Conservation (phyloP, 1,140 invertebrate species). For the Drosophila navojoa region DNA sequence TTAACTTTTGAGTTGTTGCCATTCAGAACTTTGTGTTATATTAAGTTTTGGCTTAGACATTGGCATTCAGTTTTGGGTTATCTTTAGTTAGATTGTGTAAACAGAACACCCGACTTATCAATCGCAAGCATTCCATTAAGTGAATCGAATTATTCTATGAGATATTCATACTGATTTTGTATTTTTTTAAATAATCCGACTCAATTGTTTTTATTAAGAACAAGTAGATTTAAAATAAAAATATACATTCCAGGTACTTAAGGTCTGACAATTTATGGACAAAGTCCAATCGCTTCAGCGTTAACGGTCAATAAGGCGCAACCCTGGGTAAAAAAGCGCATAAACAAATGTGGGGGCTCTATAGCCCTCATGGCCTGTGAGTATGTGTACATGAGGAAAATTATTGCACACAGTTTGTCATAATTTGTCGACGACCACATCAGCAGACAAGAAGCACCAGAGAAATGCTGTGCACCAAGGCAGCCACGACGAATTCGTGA, state of each 20-base stretch:
- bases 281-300: slow-evolving; percentile 33
- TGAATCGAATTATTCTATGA: no score
- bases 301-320: slow-evolving; percentile 41
- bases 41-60: no score
- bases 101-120: no score
- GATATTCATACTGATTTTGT: no score
- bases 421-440: slow-evolving; percentile 59
- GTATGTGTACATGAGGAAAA: slow-evolving; percentile 24
- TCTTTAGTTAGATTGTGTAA: no score
- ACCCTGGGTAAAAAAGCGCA: slow-evolving; percentile 63
- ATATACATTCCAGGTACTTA: neutral
- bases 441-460: slow-evolving; percentile 1
- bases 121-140: no score
- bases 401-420: slow-evolving; percentile 59
- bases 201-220: neutral
- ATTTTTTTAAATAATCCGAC: no score
- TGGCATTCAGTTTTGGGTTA: no score
- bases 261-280: slow-evolving; percentile 25
- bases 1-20: no score
- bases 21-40: no score
- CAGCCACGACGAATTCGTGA: slow-evolving; percentile 16
- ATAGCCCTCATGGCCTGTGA: slow-evolving; percentile 18
- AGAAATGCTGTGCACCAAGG: slow-evolving; percentile 1
- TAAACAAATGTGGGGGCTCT: slow-evolving; percentile 51
- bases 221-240: neutral